These are phyloP conservation scores for Trachymyrmex septentrionalis DNA, from an alignment of 1,140 invertebrate species.

Conservation along the genomic window DNA sequence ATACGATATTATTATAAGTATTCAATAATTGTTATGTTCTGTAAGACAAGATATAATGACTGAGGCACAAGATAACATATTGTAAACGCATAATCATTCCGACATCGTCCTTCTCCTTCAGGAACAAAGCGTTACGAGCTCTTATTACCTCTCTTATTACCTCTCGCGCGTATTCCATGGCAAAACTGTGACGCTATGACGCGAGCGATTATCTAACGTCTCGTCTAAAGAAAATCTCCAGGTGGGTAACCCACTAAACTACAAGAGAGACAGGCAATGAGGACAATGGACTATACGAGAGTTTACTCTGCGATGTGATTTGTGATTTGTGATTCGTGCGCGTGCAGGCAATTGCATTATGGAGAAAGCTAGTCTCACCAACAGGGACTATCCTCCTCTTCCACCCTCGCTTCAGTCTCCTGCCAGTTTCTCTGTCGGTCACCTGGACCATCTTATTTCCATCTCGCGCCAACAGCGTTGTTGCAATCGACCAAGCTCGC, in stretches of 20 bases:
- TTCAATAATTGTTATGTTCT: slow-evolving; percentile 26
- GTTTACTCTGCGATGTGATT: slow-evolving; percentile 44
- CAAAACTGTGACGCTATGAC: slow-evolving; percentile 51
- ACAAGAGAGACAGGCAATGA: slow-evolving; percentile 62
- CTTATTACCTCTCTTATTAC: slow-evolving; percentile 23
- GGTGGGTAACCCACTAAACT: slow-evolving; percentile 76
- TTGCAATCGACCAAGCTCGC: slow-evolving; percentile 18
- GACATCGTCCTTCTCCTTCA: slow-evolving; percentile 21
- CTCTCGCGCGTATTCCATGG: slow-evolving; percentile 20
- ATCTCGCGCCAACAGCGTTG: not conserved
- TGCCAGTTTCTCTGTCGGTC: slow-evolving; percentile 13
- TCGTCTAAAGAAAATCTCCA: slow-evolving; percentile 64
- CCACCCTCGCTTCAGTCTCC: not conserved
- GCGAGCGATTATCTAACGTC: slow-evolving; percentile 70
- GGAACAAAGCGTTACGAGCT: not conserved
- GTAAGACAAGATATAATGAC: slow-evolving; percentile 37
- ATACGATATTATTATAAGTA: not conserved
- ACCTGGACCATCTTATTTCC: slow-evolving; percentile 37
- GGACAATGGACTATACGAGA: slow-evolving; percentile 71
- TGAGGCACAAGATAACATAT: slow-evolving; percentile 4
- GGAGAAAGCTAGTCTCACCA: slow-evolving; percentile 70
- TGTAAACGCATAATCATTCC: slow-evolving; percentile 28
- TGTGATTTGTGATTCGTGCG: slow-evolving; percentile 58
- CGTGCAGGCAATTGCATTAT: slow-evolving; percentile 71
- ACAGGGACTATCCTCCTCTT: slow-evolving; percentile 22